Base-by-base conservation (phyloP, 2,797 vertebrate species). In the Siniperca scherzeri region DNA sequence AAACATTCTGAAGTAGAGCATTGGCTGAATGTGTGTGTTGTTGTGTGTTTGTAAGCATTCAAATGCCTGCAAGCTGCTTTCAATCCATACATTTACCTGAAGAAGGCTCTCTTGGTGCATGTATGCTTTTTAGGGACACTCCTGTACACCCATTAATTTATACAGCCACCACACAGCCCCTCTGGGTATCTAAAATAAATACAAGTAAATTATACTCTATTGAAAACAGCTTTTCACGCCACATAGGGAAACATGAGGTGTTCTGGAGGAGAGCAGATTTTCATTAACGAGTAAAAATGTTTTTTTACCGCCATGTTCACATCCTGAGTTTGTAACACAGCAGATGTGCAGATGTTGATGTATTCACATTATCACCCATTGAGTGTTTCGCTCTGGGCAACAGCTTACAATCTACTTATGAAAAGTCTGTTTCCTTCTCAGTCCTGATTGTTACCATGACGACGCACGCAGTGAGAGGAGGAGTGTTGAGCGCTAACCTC, bases 361-460 rank as follows among this genome's bases (percentile, higher is more conserved):
- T 2, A 7, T 68, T 83, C 70, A 68, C 69, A 72, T 44, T 14
- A 74, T 48, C 65, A 66, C 74, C 77, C 50, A 38, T 50, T 21
- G 36, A 61, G 56, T 13, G 67, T 62, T 79, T 55, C 2, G 42
- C 62, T 87, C 74, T 53, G 61, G 64, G 44, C 71, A 66, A 55
- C 53, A 68, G 74, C 74, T 85, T 36, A 27, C 48, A 50, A 79
- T 81, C 65, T 75, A 85, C 87, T 87, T 66, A 83, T 87, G 59
- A 91, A 85, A 91, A 85, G 62, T 85, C 68, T 83, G 53, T 85
- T 79, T 88, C 68, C 68, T 82, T 78, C 67, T 80, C 82, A 79
- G 72, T 74, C 42, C 78, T 74, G 86, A 88, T 86, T 68, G 90
- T 93, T 92, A 68, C 91, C 87, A 91, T 93, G 90, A 74, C 88